Conservation (phyloP, 2,888 invertebrate genomes). For the Eurois occulta region DNA sequence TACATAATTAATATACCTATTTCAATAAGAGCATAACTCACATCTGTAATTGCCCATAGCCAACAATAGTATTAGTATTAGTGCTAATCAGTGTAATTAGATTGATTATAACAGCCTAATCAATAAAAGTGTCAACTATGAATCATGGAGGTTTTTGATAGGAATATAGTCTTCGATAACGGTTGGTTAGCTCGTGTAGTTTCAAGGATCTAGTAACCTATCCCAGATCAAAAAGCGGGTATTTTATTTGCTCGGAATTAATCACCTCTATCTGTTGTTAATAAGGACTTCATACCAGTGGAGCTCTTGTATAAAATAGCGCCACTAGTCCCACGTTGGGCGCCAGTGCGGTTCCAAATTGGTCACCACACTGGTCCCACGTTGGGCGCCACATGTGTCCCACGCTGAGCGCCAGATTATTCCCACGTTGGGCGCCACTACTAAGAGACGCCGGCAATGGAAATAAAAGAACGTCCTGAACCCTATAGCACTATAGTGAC, state of each 20-base stretch:
- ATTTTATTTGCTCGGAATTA: not conserved
- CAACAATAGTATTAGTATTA: not conserved
- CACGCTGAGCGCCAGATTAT: not conserved
- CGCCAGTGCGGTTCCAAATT: not conserved
- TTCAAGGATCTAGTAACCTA: constrained; percentile 93
- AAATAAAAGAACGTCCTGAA: too few relatives aligned
- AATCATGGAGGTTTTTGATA: not conserved
- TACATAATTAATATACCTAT: not conserved
- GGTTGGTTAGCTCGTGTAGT: constrained; percentile 96
- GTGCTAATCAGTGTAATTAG: constrained; percentile 7
- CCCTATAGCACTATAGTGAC: not conserved
- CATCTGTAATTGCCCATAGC: not conserved
- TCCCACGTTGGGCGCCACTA: not conserved
- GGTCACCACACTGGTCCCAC: not conserved
- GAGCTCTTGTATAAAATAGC: not conserved
- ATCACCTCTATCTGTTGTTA: not conserved
- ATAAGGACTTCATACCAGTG: not conserved
- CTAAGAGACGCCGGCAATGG: not conserved
- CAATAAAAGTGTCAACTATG: not conserved
- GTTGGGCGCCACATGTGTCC: not conserved
- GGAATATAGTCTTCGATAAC: not conserved
- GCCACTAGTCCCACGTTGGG: too few relatives aligned
- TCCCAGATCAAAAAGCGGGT: constrained; percentile 92
- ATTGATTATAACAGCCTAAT: not conserved
- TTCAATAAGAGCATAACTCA: not conserved